These are phyloP conservation scores for Brevimyrus niger DNA, from an alignment of 2,113 vertebrate genomes.

Conservation along the genomic window DNA sequence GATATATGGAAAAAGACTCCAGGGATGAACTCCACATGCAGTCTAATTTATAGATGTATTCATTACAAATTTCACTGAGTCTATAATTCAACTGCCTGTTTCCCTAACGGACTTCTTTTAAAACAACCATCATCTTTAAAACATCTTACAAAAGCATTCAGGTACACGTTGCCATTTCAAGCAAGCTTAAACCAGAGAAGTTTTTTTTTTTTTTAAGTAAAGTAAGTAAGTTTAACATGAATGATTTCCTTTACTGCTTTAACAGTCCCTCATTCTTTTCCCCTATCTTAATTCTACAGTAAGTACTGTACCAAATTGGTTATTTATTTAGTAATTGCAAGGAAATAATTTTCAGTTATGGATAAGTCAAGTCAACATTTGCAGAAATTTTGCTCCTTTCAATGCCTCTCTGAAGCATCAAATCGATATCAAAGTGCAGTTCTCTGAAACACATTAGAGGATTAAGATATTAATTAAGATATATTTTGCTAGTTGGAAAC, in stretches of 20 bases:
- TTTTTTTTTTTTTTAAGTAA: neutral
- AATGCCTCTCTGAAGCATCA: neutral
- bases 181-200: neutral
- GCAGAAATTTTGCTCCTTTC: neutral
- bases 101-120: neutral
- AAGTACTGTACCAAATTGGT: neutral
- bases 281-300: neutral
- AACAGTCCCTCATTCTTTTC: constrained; percentile 6
- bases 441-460: neutral
- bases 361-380: neutral
- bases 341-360: neutral
- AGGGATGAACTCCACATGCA: neutral
- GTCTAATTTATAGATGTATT: neutral
- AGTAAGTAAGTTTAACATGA: neutral
- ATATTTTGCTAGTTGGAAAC: neutral
- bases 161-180: neutral
- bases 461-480: neutral
- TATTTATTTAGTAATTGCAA: neutral
- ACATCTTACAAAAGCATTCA: neutral
- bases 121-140: constrained; percentile 2
- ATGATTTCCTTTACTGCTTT: constrained; percentile 13
- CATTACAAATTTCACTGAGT: neutral
- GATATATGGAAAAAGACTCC: neutral
- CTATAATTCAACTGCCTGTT: neutral
- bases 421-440: neutral